These are phyloP conservation scores for Lepilemur septentrionalis DNA, from an alignment of 2,797 vertebrate species.

Conservation along the genomic window DNA sequence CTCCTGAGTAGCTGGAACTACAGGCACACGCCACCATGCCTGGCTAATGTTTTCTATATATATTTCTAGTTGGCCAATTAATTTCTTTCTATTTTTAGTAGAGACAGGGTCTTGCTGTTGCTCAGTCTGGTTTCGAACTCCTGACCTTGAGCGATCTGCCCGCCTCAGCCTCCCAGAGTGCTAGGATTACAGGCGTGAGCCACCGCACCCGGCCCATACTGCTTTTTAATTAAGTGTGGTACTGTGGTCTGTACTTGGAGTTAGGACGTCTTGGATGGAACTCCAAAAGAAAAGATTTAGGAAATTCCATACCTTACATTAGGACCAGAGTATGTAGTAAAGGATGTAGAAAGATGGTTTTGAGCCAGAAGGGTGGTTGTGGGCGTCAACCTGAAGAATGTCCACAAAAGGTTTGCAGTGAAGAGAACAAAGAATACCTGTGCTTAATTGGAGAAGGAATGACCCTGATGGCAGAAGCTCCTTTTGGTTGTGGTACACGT, in stretches of 20 bases:
- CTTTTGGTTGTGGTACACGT: neutral
- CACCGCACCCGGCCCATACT: neutral
- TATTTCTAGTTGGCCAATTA: no score
- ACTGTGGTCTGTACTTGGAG: neutral
- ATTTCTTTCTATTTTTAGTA: no score
- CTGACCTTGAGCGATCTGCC: no score
- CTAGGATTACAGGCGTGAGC: no score
- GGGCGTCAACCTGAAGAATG: neutral
- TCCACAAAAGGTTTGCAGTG: neutral
- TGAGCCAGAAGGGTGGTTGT: neutral
- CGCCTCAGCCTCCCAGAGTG: no score
- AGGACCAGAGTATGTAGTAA: neutral
- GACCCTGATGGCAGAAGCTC: neutral
- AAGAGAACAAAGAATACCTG: neutral
- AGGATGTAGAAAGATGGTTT: neutral
- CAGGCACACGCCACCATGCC: no score
- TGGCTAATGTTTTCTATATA: no score
- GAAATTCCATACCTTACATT: neutral
- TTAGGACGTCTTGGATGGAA: neutral
- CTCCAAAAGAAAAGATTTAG: neutral
- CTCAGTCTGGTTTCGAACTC: no score
- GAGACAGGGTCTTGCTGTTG: no score
- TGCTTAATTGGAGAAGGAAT: neutral
- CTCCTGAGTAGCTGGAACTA: no score
- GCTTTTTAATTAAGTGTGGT: neutral